Evolutionary conservation across 2,113 vertebrate species (phyloP).

Genomic region (Varanus komodoensis): DNA sequence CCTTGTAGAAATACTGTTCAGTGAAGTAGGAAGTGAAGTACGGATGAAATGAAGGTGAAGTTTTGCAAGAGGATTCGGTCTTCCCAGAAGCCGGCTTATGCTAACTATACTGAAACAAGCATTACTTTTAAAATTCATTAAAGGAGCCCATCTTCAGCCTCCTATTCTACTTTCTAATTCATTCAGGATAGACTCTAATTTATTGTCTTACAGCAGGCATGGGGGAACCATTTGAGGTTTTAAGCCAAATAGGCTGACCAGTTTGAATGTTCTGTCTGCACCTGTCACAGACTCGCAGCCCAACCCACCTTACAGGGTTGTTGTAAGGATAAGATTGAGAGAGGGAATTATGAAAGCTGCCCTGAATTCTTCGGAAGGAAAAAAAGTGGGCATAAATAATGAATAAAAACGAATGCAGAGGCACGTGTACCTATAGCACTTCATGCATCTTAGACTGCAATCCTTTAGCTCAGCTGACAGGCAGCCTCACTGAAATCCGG

Average conservation of each 20-base stretch:
- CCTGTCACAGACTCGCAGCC: too few species aligned
- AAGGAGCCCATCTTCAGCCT: not conserved
- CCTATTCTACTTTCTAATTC: not conserved
- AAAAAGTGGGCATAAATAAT: too few species aligned
- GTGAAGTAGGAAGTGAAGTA: not conserved
- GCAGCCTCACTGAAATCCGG: too few species aligned
- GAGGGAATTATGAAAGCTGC: too few species aligned
- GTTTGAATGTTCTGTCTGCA: not conserved
- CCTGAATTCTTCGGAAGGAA: too few species aligned
- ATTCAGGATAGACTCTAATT: not conserved
- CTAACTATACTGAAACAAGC: not conserved
- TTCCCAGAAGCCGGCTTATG: not conserved
- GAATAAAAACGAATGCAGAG: not conserved
- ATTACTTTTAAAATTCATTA: not conserved
- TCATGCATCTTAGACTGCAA: not conserved
- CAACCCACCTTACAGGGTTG: too few species aligned
- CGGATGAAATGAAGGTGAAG: not conserved
- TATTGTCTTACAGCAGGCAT: not conserved
- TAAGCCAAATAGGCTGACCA: not conserved
- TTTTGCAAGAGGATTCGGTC: not conserved
- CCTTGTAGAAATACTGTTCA: not conserved
- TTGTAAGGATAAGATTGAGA: too few species aligned
- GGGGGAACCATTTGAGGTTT: not conserved
- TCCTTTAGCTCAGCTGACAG: too few species aligned
- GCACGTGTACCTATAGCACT: not conserved